A percentile compares a stretch with the other conserved stretches of the same genome.
Evolutionary conservation across 37 sponge, comb jelly and placozoan species (phyloP).

Genomic region (Mnemiopsis leidyi): DNA sequence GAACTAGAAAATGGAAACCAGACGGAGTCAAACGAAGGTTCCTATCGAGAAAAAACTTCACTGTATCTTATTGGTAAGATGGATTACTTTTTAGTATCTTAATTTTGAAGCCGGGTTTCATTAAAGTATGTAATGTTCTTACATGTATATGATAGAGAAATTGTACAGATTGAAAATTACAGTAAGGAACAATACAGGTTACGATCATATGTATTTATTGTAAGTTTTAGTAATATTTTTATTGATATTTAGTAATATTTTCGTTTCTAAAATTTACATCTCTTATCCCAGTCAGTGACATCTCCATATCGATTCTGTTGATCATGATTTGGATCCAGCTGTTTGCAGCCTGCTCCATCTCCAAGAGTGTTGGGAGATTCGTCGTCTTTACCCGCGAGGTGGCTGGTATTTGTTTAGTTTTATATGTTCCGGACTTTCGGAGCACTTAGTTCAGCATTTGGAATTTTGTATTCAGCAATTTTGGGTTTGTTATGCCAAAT

Average conservation of each 20-base stretch:
- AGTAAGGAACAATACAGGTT: too few species aligned
- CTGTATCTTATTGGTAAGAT: background rate
- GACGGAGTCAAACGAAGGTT: background rate
- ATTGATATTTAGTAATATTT: too few species aligned
- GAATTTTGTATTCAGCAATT: too few species aligned
- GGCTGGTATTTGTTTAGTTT: background rate
- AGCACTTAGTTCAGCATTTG: background rate
- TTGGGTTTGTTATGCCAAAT: too few species aligned
- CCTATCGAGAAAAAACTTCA: background rate
- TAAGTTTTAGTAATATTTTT: too few species aligned
- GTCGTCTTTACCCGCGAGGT: conserved; percentile 41
- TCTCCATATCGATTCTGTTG: background rate
- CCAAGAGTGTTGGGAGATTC: conserved; percentile 23
- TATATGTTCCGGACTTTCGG: background rate
- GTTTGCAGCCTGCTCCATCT: background rate
- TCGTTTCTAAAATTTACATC: too few species aligned
- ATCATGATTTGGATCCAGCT: conserved; percentile 54
- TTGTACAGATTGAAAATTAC: too few species aligned
- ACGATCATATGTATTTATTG: too few species aligned
- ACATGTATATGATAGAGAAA: too few species aligned
- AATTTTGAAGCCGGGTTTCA: too few species aligned
- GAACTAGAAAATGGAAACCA: background rate
- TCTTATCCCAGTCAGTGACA: background rate
- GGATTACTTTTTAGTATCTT: too few species aligned
- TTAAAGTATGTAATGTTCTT: too few species aligned